phyloP scores from a whole-genome alignment of 2,888 invertebrate genomes.

The Chaitophorus viminalis region DNA sequence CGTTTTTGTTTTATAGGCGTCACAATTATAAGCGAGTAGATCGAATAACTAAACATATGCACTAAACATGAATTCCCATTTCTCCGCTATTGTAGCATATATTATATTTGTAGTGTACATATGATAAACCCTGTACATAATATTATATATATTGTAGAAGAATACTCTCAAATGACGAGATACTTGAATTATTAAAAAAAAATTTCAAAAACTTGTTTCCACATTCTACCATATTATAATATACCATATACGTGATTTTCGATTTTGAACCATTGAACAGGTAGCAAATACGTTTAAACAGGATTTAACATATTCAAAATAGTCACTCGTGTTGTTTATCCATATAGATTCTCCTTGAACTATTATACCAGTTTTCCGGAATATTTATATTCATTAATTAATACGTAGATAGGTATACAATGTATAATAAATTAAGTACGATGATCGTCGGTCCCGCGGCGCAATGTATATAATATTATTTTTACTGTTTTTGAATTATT shows the following conservation, averaged over 20 bases:
- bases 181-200: not conserved
- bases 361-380: constrained; percentile 58
- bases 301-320: constrained; percentile 50
- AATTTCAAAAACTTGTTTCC: constrained; percentile 41
- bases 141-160: not conserved
- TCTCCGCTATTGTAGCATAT: no score
- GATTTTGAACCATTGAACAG: constrained; percentile 2
- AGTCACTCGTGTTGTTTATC: constrained; percentile 26
- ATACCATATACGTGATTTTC: not conserved
- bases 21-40: no score
- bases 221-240: no score
- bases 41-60: no score
- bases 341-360: constrained; percentile 44
- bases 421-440: not conserved
- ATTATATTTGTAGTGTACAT: no score
- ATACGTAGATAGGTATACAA: not conserved
- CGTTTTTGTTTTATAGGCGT: not conserved
- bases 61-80: no score
- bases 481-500: not conserved
- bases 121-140: no score
- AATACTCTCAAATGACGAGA: not conserved
- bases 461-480: constrained; percentile 4
- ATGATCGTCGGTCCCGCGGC: not conserved
- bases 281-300: not conserved
- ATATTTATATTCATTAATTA: constrained; percentile 34